Base-by-base conservation (phyloP, 2,113 vertebrate species). In the Sylvicapra grimmia region DNA sequence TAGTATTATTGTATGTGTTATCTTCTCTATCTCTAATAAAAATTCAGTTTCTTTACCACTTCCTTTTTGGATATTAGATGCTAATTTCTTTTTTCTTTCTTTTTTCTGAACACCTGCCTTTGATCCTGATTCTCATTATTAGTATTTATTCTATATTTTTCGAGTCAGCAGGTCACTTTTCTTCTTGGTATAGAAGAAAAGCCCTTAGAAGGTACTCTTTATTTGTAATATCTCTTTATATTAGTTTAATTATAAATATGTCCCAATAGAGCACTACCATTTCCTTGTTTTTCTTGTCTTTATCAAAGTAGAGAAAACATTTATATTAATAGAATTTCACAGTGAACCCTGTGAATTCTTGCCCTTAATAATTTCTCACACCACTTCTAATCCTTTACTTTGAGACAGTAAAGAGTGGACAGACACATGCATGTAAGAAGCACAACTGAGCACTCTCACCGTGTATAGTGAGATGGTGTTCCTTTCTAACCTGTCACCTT, bases 211-310 rank as follows among this genome's bases (percentile, higher is more conserved):
- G 23, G 4, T 51, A 31, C 53, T 47, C 40, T 89, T 72, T 29
- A 29, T 54, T 15, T 40, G 6, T 83, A 14, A 59, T 1, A 15
- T 8, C 2, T 77, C 25, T 93, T 75, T 77, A 53, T 23, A 54
- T 88, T 84, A 36, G 54, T 91, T 75, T 36, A 91, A 61, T 3
- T 90, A 13, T 72, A 40, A 72, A 72, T 40, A 72, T 40, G 19
- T 86, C 21, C 14, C 36, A 92, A 49, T 6, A 86, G 15, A 3
- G 1, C 7, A 47, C 5, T 59, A 27, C 44, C 1, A n/a, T 36
- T 61, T 65, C 49, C 33, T 89, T 90, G 21, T 31, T 90, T 31
- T 94, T 96, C 18, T 89, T 96, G 6, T 6, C 8, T 93, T 96
- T 59, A 79, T 36, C 49, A 95, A 80, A 77, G 27, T 12, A 93